These are phyloP conservation scores for Paraescarpia echinospica DNA, from an alignment of 1,140 invertebrate genomes.

Conservation along the genomic window DNA sequence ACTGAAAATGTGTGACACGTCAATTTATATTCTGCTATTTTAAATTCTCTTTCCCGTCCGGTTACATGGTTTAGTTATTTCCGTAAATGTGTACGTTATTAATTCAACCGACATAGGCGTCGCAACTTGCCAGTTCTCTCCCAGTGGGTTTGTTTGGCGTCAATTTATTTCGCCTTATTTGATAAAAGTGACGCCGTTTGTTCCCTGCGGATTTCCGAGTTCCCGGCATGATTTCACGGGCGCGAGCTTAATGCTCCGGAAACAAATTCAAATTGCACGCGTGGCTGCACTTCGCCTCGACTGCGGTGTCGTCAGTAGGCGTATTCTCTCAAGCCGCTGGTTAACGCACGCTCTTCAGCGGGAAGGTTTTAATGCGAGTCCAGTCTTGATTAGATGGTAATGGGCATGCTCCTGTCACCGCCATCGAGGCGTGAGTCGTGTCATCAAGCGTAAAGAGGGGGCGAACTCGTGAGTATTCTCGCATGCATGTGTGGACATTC, in stretches of 20 bases:
- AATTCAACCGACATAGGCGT: neutral
- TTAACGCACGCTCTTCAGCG: neutral
- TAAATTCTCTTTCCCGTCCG: neutral
- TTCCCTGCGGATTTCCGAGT: neutral
- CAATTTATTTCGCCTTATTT: constrained; percentile 1
- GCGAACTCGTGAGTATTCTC: neutral
- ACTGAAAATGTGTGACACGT: too few species aligned
- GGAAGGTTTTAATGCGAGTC: neutral
- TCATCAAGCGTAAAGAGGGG: neutral
- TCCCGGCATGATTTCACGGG: neutral
- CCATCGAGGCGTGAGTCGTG: neutral
- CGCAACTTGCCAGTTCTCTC: neutral
- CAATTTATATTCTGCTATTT: neutral
- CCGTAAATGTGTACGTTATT: neutral
- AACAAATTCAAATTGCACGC: constrained; percentile 1
- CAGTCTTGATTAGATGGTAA: neutral
- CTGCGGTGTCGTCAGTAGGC: neutral
- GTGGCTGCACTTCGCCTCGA: neutral
- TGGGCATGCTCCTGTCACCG: neutral
- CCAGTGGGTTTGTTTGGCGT: neutral
- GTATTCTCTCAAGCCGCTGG: neutral
- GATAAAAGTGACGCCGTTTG: neutral
- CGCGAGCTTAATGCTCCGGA: neutral
- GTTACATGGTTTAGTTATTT: neutral
- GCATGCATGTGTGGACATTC: neutral